Evolutionary conservation across 92 coral and sea anemone species (phyloP).

Genomic region (Anthopleura xanthogrammica): DNA sequence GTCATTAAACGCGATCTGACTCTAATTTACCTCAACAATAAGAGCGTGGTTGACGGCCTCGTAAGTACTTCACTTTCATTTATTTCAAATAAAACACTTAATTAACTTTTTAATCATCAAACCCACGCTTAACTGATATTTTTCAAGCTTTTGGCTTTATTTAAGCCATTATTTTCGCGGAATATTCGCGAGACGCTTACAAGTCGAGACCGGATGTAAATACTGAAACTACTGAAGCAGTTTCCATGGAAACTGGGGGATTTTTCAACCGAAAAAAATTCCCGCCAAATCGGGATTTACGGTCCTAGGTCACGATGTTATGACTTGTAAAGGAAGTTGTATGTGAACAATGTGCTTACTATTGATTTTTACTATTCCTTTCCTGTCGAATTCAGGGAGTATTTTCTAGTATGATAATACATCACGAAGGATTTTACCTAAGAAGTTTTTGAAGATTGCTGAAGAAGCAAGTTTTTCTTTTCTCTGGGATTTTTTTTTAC

Average conservation of each 20-base stretch:
- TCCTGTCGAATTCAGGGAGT: background rate
- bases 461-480: background rate
- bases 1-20: slow-evolving; percentile 92
- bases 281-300: background rate
- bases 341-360: background rate
- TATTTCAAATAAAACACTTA: background rate
- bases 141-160: background rate
- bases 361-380: background rate
- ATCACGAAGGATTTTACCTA: background rate
- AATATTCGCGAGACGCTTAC: background rate
- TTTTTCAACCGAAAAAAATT: background rate
- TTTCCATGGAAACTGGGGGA: background rate
- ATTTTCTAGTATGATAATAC: background rate
- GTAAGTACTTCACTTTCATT: slow-evolving; percentile 59
- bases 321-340: background rate
- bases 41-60: slow-evolving; percentile 87
- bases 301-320: background rate
- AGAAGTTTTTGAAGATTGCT: background rate
- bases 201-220: background rate
- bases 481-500: no score
- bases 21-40: slow-evolving; percentile 91
- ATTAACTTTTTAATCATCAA: background rate
- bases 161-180: background rate
- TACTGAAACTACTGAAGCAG: background rate
- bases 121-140: background rate